Evolutionary conservation across 2,113 vertebrate genomes (phyloP).

Genomic region (Mungos mungo): DNA sequence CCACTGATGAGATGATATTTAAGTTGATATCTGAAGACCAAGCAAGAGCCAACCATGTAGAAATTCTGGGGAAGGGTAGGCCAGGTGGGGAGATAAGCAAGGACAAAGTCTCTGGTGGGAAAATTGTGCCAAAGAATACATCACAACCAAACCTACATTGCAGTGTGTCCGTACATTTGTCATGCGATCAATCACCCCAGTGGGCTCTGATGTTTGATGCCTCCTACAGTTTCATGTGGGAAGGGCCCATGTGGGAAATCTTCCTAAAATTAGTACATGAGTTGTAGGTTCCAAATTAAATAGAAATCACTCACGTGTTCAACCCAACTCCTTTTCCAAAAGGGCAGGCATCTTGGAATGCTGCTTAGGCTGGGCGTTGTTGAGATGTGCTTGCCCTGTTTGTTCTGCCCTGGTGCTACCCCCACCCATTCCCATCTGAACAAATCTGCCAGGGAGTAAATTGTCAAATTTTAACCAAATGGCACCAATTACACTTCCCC

Average conservation of each 20-base stretch:
- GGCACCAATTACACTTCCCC: constrained; percentile 37
- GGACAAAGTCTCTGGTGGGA: not conserved
- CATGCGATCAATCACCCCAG: too few relatives aligned
- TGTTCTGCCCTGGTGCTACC: not conserved
- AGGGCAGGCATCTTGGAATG: not conserved
- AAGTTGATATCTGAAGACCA: not conserved
- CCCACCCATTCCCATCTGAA: not conserved
- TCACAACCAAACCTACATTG: not conserved
- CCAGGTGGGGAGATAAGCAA: not conserved
- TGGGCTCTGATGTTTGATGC: not conserved
- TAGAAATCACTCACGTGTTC: not conserved
- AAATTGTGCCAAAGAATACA: not conserved
- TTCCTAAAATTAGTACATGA: not conserved
- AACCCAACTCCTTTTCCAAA: not conserved
- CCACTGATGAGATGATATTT: not conserved
- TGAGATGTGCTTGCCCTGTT: not conserved
- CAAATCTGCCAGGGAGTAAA: constrained; percentile 30
- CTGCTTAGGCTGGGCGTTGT: not conserved
- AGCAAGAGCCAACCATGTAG: not conserved
- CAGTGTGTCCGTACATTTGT: not conserved
- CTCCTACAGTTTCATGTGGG: not conserved
- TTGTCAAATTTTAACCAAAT: constrained; percentile 52
- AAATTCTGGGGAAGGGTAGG: not conserved
- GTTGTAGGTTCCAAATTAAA: not conserved
- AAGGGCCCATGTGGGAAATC: not conserved